These are phyloP conservation scores for Halocynthia aurantium DNA, from an alignment of 23 tunicate species.

Conservation along the genomic window DNA sequence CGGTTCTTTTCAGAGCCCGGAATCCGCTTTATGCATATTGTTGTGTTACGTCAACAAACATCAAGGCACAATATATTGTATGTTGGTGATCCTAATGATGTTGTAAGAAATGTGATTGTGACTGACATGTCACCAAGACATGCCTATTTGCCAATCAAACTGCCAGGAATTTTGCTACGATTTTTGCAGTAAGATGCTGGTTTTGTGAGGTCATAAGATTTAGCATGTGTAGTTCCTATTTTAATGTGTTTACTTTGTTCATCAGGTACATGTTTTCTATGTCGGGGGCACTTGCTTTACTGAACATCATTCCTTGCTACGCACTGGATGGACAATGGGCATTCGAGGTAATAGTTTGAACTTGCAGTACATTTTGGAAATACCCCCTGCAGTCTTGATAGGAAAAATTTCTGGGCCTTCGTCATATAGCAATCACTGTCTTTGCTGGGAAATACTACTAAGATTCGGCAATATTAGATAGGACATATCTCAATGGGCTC, in stretches of 20 bases:
- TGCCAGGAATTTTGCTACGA: constrained; percentile 45
- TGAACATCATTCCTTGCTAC: constrained; percentile 85
- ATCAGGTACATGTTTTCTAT: constrained; percentile 76
- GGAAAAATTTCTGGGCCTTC: too few relatives aligned
- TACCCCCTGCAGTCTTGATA: too few relatives aligned
- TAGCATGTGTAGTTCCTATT: background rate
- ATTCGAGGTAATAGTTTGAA: constrained; percentile 43
- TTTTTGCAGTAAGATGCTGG: constrained; percentile 67
- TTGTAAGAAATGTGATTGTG: constrained; percentile 40
- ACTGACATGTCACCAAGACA: constrained; percentile 59
- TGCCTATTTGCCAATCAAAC: constrained; percentile 23
- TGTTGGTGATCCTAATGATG: constrained; percentile 57
- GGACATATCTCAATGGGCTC: too few relatives aligned
- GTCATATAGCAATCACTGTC: background rate
- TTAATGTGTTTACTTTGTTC: background rate
- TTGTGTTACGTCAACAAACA: constrained; percentile 3
- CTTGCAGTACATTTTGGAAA: background rate
- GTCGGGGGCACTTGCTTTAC: constrained; percentile 79
- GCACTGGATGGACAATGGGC: constrained; percentile 90
- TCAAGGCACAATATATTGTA: constrained; percentile 48
- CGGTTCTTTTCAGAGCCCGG: constrained; percentile 16
- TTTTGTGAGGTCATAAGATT: background rate
- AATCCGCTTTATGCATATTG: constrained; percentile 29
- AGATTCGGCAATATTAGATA: too few relatives aligned
- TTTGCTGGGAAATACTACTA: background rate